A percentile compares a stretch with the other conserved stretches of the same genome.
Evolutionary conservation across 2,797 vertebrate species (phyloP).

Genomic region (Champsocephalus esox): DNA sequence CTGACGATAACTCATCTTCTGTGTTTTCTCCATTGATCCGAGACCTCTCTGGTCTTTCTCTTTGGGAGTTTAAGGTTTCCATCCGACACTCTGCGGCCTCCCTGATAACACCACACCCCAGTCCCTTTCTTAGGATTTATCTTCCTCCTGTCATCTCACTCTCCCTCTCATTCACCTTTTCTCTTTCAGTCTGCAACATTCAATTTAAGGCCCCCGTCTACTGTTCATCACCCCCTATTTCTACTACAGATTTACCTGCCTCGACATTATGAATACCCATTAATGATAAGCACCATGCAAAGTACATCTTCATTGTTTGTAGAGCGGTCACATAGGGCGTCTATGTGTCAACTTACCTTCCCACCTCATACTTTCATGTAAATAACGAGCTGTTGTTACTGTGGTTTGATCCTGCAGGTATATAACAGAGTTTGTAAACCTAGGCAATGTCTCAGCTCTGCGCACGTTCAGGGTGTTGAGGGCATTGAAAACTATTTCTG

Average conservation of each 20-base stretch:
- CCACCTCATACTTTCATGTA: constrained; percentile 62
- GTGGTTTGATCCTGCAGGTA: constrained; percentile 99
- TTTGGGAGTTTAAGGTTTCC: constrained; percentile 66
- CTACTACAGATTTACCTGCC: constrained; percentile 17
- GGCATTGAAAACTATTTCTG: constrained; percentile 99
- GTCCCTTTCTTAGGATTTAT: constrained; percentile 48
- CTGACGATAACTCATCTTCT: constrained; percentile 65
- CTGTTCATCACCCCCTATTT: neutral
- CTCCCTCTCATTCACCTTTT: constrained; percentile 39
- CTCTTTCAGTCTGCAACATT: constrained; percentile 42
- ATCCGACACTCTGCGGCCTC: constrained; percentile 48
- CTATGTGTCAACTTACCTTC: constrained; percentile 50
- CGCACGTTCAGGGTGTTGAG: constrained; percentile 98
- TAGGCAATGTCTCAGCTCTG: constrained; percentile 99
- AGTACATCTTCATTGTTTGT: constrained; percentile 22
- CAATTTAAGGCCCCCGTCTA: constrained; percentile 30
- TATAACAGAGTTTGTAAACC: constrained; percentile 99
- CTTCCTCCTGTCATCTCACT: constrained; percentile 43
- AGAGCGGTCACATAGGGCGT: constrained; percentile 16
- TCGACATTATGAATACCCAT: neutral
- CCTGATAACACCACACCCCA: constrained; percentile 40
- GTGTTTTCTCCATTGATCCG: constrained; percentile 58
- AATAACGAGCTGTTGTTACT: constrained; percentile 91
- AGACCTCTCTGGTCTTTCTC: constrained; percentile 64
- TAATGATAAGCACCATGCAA: constrained; percentile 12